Conservation (phyloP, 2,113 vertebrate species). For the Struthio camelus region DNA sequence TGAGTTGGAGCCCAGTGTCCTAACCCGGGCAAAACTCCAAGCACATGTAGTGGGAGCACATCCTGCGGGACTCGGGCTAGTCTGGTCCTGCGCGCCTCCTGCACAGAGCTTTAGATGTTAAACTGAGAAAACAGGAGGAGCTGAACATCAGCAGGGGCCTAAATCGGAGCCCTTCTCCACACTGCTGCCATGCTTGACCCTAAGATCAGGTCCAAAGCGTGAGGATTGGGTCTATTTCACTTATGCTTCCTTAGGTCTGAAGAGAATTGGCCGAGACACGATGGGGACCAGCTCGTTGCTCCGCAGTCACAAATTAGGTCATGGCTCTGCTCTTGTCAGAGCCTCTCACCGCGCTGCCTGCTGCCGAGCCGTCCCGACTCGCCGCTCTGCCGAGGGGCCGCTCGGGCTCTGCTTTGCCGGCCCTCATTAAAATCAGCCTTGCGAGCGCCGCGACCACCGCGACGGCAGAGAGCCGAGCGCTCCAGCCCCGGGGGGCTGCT, state of each 20-base stretch:
- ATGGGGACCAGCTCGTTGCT: not conserved
- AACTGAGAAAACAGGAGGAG: not conserved
- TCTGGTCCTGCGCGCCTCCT: not conserved
- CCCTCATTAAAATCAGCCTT: not conserved
- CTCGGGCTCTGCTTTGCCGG: not conserved
- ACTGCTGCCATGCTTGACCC: not conserved
- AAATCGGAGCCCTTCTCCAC: not conserved
- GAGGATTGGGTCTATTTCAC: not conserved
- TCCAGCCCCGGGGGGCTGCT: too few species aligned
- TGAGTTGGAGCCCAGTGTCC: not conserved
- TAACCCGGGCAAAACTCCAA: not conserved
- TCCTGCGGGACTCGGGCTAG: not conserved
- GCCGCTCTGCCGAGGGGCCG: not conserved
- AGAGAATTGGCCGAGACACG: too few species aligned
- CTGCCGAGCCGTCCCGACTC: not conserved
- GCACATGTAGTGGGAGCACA: not conserved
- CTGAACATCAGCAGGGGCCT: not conserved
- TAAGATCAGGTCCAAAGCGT: not conserved
- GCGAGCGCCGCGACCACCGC: rapidly evolving
- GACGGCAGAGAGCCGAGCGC: not conserved
- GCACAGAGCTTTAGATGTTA: not conserved
- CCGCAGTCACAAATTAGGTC: not conserved
- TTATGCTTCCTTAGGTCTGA: not conserved
- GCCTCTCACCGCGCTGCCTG: not conserved
- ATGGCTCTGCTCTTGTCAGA: not conserved